phyloP scores from a whole-genome alignment of 1,140 invertebrate genomes.

The Macrosteles quadrilineatus region DNA sequence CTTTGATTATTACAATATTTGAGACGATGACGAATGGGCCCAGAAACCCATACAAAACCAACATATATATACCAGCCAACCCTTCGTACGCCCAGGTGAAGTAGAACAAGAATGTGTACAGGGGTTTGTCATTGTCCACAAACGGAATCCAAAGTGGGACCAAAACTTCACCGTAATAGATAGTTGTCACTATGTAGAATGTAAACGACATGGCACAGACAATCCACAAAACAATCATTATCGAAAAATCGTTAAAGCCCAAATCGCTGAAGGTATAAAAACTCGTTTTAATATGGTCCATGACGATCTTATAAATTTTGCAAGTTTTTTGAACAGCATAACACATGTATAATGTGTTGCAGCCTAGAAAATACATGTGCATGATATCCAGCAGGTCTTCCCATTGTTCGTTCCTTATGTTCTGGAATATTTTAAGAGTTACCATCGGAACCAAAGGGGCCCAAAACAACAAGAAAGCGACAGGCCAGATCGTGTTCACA shows the following conservation, averaged over 20 bases:
- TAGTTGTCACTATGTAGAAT: neutral
- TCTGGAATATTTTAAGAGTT: neutral
- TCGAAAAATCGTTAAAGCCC: neutral
- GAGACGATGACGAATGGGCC: neutral
- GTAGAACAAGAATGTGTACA: neutral
- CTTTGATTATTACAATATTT: neutral
- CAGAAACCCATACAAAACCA: neutral
- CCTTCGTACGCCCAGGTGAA: neutral
- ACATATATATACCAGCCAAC: neutral
- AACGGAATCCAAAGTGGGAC: neutral
- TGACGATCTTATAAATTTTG: neutral
- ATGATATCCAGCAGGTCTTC: neutral
- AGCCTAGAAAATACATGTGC: neutral
- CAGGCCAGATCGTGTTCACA: neutral
- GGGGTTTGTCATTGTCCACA: neutral
- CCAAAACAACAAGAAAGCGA: neutral
- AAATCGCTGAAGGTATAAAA: neutral
- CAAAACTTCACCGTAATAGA: slow-evolving; percentile 1
- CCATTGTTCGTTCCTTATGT: neutral
- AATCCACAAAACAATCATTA: neutral
- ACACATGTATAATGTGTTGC: neutral
- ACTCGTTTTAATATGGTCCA: neutral
- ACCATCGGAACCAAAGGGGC: neutral
- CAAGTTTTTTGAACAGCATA: neutral
- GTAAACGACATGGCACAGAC: neutral